Percentiles rank a stretch among this genome's conserved stretches.
Evolutionary conservation across 1,140 invertebrate genomes (phyloP).

Genomic region (Caenorhabditis tropicalis): DNA sequence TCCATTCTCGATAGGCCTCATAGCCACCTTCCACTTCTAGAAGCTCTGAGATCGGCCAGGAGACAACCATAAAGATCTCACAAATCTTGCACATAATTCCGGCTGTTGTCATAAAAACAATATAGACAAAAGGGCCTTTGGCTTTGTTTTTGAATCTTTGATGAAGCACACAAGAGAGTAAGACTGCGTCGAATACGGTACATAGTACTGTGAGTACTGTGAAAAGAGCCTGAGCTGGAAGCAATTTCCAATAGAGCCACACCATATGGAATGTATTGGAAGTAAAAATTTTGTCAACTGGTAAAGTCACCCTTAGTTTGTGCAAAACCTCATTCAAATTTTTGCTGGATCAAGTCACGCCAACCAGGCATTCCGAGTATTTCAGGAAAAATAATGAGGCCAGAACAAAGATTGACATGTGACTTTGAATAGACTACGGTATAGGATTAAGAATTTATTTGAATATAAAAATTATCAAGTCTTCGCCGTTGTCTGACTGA

Average conservation of each 20-base stretch:
- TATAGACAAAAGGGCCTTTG: not conserved
- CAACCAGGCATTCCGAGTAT: no score
- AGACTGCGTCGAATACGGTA: not conserved
- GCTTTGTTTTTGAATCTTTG: not conserved
- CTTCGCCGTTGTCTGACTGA: not conserved
- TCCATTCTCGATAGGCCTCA: not conserved
- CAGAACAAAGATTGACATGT: no score
- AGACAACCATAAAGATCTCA: not conserved
- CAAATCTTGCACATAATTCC: not conserved
- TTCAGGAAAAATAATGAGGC: no score
- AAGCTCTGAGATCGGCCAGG: not conserved
- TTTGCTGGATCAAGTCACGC: no score
- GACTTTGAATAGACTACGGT: no score
- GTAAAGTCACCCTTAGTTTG: no score
- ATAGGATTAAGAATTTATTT: no score
- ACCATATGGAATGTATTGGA: no score
- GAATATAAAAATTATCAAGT: no score
- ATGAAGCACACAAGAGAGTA: not conserved
- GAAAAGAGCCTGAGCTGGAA: not conserved
- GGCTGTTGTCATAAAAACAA: not conserved
- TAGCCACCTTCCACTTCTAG: not conserved
- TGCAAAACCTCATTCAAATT: no score
- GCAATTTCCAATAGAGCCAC: not conserved
- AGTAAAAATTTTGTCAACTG: no score
- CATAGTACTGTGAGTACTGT: not conserved